Base-by-base conservation (phyloP, 2,113 vertebrate genomes). In the Nibea coibor region DNA sequence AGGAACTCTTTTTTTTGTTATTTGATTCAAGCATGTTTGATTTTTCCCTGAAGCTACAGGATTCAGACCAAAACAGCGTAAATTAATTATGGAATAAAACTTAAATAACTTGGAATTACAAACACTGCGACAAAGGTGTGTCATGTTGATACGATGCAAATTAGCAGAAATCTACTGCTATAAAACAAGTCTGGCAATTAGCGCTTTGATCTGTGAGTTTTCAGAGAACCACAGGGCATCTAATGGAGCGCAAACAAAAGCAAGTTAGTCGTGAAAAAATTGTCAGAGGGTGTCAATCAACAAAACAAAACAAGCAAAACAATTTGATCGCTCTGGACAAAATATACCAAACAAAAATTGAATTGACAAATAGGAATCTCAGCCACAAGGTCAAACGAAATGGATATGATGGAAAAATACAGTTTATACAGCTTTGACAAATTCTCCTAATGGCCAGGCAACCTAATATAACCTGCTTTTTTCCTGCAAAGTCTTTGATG, bases 121-220 rank as follows among this genome's bases (percentile, higher is more conserved):
- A 70, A 80, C 47, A 53, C 63, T 53, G 12, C 48, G 59, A 22
- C 61, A 69, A 57, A 64, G 20, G 57, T 82, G 57, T 4, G 47
- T 73, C 6, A 10, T 69, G 47, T 63, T 45, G 35, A 20, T 65
- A 62, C 12, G 28, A 43, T 66, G 50, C 77, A 80, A 91, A 80
- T 90, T 84, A 88, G 43, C 78, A 83, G 56, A 19, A 67, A 59
- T 67, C 43, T 7, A 66, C 20, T 61, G 66, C 35, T 53, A 48
- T 50, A 69, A 80, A 84, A 80, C 69, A 75, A 58, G 42, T 85
- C 61, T 81, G 56, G 64, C 64, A 88, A 90, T 90, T 86, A 88
- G 1, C 73, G 3, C 87, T 83, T 78, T 78, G 83, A 82, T 81
- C 78, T 89, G 83, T 65, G 72, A 85, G n/a, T 72, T 82, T 73